These are phyloP conservation scores for Archivesica marissinica DNA, from an alignment of 1,140 invertebrate genomes.

Conservation along the genomic window DNA sequence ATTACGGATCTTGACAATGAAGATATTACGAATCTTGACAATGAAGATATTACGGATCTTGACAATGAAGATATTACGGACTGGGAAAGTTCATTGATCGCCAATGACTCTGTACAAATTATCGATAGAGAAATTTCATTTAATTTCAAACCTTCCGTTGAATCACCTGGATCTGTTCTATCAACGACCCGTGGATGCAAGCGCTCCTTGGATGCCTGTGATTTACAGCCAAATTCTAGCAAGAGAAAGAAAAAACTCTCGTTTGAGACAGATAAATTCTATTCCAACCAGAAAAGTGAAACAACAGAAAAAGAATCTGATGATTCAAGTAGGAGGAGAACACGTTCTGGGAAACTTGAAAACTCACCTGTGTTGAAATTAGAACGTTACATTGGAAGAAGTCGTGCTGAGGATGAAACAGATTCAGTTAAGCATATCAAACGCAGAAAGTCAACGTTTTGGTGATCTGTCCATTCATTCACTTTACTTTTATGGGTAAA, in stretches of 20 bases:
- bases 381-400: background rate
- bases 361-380: background rate
- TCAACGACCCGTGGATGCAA: background rate
- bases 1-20: slow-evolving; percentile 1
- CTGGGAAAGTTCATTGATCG: slow-evolving; percentile 4
- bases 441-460: slow-evolving; percentile 57
- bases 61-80: slow-evolving; percentile 20
- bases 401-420: background rate
- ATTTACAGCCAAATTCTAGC: background rate
- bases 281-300: background rate
- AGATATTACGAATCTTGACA: slow-evolving; percentile 15
- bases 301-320: background rate
- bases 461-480: slow-evolving; percentile 33
- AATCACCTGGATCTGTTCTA: background rate
- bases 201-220: background rate
- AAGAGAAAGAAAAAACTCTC: slow-evolving; percentile 27
- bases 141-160: slow-evolving; percentile 58
- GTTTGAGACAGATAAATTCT: slow-evolving; percentile 5
- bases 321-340: background rate
- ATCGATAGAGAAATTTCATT: slow-evolving; percentile 68
- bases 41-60: slow-evolving; percentile 10
- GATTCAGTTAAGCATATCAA: slow-evolving; percentile 3
- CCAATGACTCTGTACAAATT: slow-evolving; percentile 43
- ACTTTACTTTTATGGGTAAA: background rate
- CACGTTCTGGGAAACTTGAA: slow-evolving; percentile 12